Evolutionary conservation across 2,113 vertebrate genomes (phyloP).

Genomic region (Calidris pugnax): DNA sequence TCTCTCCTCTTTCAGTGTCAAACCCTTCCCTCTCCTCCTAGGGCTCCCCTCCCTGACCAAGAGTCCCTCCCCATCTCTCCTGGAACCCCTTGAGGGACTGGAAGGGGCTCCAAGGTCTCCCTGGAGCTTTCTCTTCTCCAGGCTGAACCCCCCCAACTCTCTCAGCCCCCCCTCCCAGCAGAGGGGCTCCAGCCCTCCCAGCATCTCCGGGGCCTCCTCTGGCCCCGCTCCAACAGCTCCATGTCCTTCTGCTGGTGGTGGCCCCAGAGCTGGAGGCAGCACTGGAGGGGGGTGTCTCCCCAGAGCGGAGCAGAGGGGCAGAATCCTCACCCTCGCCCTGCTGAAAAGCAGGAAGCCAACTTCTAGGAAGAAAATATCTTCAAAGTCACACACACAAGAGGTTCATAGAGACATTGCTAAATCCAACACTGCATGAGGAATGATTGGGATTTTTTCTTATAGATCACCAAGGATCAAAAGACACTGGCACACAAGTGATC

Average conservation of each 20-base stretch:
- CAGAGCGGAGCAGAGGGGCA: not conserved
- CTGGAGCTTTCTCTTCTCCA: not conserved
- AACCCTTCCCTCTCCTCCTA: not conserved
- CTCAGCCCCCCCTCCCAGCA: not conserved
- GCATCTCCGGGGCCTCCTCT: not conserved
- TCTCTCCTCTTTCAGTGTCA: no score
- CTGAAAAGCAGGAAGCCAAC: not conserved
- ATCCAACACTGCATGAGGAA: not conserved
- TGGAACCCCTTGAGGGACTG: not conserved
- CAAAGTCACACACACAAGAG: not conserved
- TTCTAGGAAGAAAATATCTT: not conserved
- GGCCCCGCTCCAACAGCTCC: not conserved
- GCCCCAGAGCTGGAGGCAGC: not conserved
- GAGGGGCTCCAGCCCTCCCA: not conserved
- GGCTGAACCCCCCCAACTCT: not conserved
- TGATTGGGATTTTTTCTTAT: accelerated
- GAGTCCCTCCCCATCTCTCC: not conserved
- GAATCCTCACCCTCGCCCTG: not conserved
- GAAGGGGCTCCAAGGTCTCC: not conserved
- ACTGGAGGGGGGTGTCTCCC: not conserved
- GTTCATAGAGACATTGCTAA: not conserved
- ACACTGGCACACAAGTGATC: accelerated
- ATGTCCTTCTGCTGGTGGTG: not conserved
- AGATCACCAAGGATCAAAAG: not conserved
- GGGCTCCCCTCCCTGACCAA: not conserved